These are phyloP conservation scores for Zaprionus lachaisei DNA, from an alignment of 1,140 invertebrate species.

Conservation along the genomic window DNA sequence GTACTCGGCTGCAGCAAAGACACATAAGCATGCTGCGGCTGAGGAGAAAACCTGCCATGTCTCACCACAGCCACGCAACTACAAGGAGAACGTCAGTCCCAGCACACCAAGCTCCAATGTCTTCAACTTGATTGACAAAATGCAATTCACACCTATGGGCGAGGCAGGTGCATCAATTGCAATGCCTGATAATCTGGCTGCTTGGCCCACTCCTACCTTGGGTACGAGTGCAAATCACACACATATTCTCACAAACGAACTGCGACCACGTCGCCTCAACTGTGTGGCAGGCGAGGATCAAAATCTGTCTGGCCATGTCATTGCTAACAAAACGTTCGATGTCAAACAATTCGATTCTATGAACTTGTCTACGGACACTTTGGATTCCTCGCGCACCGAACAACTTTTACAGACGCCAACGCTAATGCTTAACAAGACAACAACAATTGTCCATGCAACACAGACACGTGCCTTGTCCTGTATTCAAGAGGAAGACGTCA, in stretches of 20 bases:
- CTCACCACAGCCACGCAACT: constrained; percentile 41
- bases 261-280: constrained; percentile 56
- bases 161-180: not conserved
- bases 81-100: constrained; percentile 80
- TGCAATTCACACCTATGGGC: constrained; percentile 74
- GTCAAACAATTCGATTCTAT: constrained; percentile 54
- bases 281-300: constrained; percentile 46
- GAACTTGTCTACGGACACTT: constrained; percentile 54
- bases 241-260: constrained; percentile 23
- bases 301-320: not conserved
- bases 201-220: constrained; percentile 71
- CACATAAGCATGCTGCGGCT: not conserved
- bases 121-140: constrained; percentile 71
- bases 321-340: constrained; percentile 75
- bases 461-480: constrained; percentile 60
- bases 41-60: constrained; percentile 31
- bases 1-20: constrained; percentile 2
- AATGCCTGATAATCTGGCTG: constrained; percentile 67
- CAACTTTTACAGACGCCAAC: constrained; percentile 41
- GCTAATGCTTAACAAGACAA: constrained; percentile 59
- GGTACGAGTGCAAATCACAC: not conserved
- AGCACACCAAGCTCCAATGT: constrained; percentile 56
- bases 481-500: constrained; percentile 72
- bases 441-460: constrained; percentile 60
- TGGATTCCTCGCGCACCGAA: constrained; percentile 43